Evolutionary conservation across 2,888 invertebrate genomes (phyloP), one percentile per base, ranked within the genome.

Genomic region (Torymus texanus): DNA sequence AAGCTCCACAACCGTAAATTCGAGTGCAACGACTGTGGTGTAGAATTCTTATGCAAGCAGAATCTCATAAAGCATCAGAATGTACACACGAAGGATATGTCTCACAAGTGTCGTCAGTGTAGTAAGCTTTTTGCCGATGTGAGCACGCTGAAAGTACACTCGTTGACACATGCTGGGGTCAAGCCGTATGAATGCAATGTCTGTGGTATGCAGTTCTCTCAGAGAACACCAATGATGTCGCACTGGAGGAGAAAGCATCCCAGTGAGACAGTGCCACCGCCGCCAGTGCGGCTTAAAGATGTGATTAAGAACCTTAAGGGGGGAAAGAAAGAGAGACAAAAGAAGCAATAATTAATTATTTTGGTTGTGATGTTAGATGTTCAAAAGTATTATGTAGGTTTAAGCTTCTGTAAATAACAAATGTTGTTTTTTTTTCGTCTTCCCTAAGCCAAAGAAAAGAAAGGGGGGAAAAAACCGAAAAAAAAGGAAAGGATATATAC

Each of bases 191-290:
- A 79, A 5, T 88, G 88, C 61, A 75, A 83, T 11, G 77, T 87
- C 0, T 88, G 88, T 50, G 83, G 84, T 3, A 84, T 85, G 58
- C 82, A 81, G 4, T 88, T 88, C 29, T 75, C 94, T 85, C 94
- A 95, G 61, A 78, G 83, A 29, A 82, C 83, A 24, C 84, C 78
- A 55, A 84, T 85, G 84, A 84, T 82, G 83, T n/a, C 80, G 18
- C 84, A 84, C 50, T 81, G 81, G 81, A 81, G 78, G 18, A 79
- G 75, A 16, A 76, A 79, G 5, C 84, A 84, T 63, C 84, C 84
- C 0, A 84, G 79, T 0, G 79, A 78, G 2, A 81, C 74, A 10
- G 75, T 82, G 4, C 79, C 82, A 0, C 84, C 84, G 5, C 84
- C 84, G 3, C 84, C 84, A 1, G 83, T 84, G 8, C 78, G 79